Base-by-base conservation (phyloP, 2,113 vertebrate species). In the Pygoscelis adeliae region DNA sequence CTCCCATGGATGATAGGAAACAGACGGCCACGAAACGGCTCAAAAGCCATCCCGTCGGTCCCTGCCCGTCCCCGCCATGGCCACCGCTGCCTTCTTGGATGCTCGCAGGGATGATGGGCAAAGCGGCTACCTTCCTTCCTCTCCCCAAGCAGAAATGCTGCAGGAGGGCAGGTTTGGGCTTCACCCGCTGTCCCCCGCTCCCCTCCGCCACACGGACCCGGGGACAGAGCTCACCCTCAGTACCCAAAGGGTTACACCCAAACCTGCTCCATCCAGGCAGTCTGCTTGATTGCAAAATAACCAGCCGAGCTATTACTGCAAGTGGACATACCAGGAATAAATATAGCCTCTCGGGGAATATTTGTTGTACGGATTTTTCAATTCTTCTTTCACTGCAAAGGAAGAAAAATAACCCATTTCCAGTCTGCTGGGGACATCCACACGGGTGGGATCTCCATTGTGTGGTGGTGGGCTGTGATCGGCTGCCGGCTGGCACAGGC, bases 401-500 rank as follows among this genome's bases (percentile, higher is more conserved):
- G 92, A 97, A 96, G 90, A 90, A 93, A 98, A 94, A 96, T 65
- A 94, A 93, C 27, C 38, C 34, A 2, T 67, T 96, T 93, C 85
- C 95, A 92, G 85, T 20, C 87, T 69, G 92, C 86, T 47, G 62
- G 89, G 89, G 94, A 63, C 70, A 8, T 38, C 59, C 72, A 67
- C 73, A 50, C 21, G 46, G 88, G 86, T 87, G 90, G 80, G 87
- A 91, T 93, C 80, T 53, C 88, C 2, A 5, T 58, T 56, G n/a
- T 22, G 82, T 36, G 6, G 69, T 4, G 18, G 46, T 47, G 82
- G 79, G 50, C 90, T 90, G 72, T 15, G 71, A 94, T 66, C 61
- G 1, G 26, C 62, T 80, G 84, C 88, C 27, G 14, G 36, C 49
- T 86, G 86, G 91, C 83, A 80, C 22, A 17, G 85, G 53, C 90